phyloP scores from a whole-genome alignment of 2,113 vertebrate genomes.

The Eretmochelys imbricata region DNA sequence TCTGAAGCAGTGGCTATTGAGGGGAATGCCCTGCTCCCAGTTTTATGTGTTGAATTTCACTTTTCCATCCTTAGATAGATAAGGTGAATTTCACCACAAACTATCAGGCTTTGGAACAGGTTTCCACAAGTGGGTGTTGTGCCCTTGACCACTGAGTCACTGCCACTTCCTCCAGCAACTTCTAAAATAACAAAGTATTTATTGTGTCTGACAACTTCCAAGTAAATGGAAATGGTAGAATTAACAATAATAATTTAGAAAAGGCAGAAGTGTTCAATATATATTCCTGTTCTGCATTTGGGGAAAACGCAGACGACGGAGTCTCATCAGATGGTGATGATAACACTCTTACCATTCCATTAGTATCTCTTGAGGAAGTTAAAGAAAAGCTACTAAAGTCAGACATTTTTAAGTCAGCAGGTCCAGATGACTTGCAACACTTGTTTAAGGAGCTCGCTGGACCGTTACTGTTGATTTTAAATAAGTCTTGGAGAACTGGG shows the following conservation, averaged over 20 bases:
- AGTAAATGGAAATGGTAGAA: not conserved
- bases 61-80: not conserved
- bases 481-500: not conserved
- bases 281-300: too few species aligned
- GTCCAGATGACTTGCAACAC: not conserved
- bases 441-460: not conserved
- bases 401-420: not conserved
- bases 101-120: not conserved
- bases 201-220: not conserved
- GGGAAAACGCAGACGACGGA: too few species aligned
- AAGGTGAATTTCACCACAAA: not conserved
- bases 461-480: not conserved
- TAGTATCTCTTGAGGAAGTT: not conserved
- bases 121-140: not conserved
- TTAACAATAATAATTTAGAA: not conserved
- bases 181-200: not conserved
- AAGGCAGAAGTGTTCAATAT: not conserved
- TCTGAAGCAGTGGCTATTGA: not conserved
- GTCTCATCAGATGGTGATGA: not conserved
- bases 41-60: not conserved
- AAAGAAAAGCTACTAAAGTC: not conserved
- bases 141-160: not conserved
- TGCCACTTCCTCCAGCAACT: not conserved
- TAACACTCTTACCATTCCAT: not conserved
- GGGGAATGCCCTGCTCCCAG: not conserved